These are phyloP conservation scores for Pseudachorutes palmiensis DNA, from an alignment of 1,140 invertebrate species.

Conservation along the genomic window DNA sequence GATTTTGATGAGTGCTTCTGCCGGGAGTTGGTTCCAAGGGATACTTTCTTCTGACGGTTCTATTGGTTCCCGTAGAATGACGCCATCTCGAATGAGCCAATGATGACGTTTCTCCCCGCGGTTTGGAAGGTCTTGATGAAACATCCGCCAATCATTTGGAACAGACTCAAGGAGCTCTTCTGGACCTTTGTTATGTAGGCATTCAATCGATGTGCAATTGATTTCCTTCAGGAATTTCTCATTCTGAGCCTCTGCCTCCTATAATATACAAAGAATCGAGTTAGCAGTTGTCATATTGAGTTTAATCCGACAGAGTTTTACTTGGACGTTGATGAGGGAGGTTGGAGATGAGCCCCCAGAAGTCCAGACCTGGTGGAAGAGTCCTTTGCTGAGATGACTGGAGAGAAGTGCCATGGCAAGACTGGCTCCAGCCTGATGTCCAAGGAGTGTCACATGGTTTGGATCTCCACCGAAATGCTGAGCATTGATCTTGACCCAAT, in stretches of 20 bases:
- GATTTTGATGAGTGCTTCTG: constrained; percentile 1
- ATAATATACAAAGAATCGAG: constrained; percentile 6
- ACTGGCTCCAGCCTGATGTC: constrained; percentile 68
- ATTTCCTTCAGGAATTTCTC: constrained; percentile 51
- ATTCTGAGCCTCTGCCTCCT: constrained; percentile 53
- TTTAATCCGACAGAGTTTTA: background rate
- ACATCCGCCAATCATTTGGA: constrained; percentile 58
- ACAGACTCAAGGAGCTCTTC: constrained; percentile 57
- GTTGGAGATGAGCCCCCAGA: constrained; percentile 28
- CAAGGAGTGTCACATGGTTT: constrained; percentile 63
- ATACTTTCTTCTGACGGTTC: background rate
- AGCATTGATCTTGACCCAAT: constrained; percentile 73
- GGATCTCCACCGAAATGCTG: constrained; percentile 72
- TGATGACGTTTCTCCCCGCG: constrained; percentile 53
- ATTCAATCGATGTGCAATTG: constrained; percentile 42
- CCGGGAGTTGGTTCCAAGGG: background rate
- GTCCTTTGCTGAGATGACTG: constrained; percentile 44
- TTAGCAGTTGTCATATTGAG: background rate
- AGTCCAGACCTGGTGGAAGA: constrained; percentile 39
- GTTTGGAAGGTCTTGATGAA: constrained; percentile 52
- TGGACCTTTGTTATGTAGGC: constrained; percentile 42
- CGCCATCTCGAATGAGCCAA: constrained; percentile 65
- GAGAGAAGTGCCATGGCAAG: constrained; percentile 60
- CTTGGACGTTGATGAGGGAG: constrained; percentile 16
- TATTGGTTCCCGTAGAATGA: constrained; percentile 50